Evolutionary conservation across 2,888 invertebrate genomes (phyloP).

Genomic region (Drosophila prostipennis): DNA sequence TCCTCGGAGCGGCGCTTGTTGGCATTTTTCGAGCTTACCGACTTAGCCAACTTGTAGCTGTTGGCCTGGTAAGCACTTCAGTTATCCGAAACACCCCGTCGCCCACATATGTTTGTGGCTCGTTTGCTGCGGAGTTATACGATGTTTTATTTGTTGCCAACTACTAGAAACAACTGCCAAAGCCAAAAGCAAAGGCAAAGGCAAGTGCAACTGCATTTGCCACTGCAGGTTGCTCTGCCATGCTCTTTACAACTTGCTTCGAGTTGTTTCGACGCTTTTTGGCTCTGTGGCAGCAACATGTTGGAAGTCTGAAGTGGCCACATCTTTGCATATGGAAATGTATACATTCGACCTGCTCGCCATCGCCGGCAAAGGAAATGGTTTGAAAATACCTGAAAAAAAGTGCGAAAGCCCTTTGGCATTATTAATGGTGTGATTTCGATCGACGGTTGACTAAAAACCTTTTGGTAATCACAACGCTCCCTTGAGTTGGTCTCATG

Average conservation of each 20-base stretch:
- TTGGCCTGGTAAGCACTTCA: slow-evolving; percentile 49
- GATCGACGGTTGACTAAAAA: background rate
- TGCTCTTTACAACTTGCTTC: slow-evolving; percentile 38
- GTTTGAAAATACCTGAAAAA: slow-evolving; percentile 1
- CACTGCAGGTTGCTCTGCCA: slow-evolving; percentile 29
- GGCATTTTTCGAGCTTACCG: slow-evolving; percentile 68
- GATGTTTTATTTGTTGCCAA: slow-evolving; percentile 39
- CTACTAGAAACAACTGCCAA: slow-evolving; percentile 40
- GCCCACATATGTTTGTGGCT: slow-evolving; percentile 33
- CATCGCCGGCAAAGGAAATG: background rate
- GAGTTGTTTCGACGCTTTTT: slow-evolving; percentile 12
- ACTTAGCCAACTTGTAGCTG: slow-evolving; percentile 66
- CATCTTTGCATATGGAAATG: slow-evolving; percentile 18
- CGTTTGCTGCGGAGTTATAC: slow-evolving; percentile 34
- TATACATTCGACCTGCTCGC: slow-evolving; percentile 14
- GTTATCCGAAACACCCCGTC: slow-evolving; percentile 14
- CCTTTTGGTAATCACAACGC: slow-evolving; percentile 8
- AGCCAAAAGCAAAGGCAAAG: slow-evolving; percentile 28
- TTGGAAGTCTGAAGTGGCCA: slow-evolving; percentile 38
- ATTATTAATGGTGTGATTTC: slow-evolving; percentile 22
- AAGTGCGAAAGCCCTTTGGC: slow-evolving; percentile 15
- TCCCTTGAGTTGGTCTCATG: background rate
- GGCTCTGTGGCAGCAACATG: slow-evolving; percentile 23
- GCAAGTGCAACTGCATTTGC: slow-evolving; percentile 24
- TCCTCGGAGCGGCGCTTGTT: slow-evolving; percentile 57